Evolutionary conservation across 35 echinoderm and acorn worm species (phyloP).

Genomic region (Chiridota heheva): DNA sequence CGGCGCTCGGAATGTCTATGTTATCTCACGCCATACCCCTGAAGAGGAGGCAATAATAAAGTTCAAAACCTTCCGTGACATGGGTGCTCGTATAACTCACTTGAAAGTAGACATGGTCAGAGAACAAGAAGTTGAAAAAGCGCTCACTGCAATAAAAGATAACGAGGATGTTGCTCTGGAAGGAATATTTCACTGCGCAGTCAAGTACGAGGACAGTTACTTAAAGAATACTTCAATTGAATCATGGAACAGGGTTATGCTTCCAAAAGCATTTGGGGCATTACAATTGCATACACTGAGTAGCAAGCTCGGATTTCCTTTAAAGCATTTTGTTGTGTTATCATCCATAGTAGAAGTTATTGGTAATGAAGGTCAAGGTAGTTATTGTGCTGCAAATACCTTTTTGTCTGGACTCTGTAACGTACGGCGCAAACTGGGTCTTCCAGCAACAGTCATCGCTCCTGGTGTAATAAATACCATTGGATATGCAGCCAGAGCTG

Average conservation of each 20-base stretch:
- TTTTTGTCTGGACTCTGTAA: slow-evolving; percentile 72
- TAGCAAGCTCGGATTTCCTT: slow-evolving; percentile 69
- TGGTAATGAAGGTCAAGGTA: slow-evolving; percentile 92
- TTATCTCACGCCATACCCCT: slow-evolving; percentile 79
- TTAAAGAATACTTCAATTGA: slow-evolving; percentile 69
- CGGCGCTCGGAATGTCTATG: slow-evolving; percentile 78
- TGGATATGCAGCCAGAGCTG: slow-evolving; percentile 79
- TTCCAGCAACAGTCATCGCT: slow-evolving; percentile 87
- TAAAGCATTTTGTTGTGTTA: slow-evolving; percentile 95
- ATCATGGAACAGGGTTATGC: slow-evolving; percentile 85
- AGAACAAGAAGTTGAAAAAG: slow-evolving; percentile 85
- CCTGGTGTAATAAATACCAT: slow-evolving; percentile 87
- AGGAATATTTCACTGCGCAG: slow-evolving; percentile 96
- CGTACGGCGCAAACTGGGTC: slow-evolving; percentile 71
- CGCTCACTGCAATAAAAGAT: slow-evolving; percentile 70
- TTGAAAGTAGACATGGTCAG: slow-evolving; percentile 82
- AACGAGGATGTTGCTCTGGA: slow-evolving; percentile 84
- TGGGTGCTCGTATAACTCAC: slow-evolving; percentile 82
- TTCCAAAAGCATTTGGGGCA: slow-evolving; percentile 85
- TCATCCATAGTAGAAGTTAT: slow-evolving; percentile 95
- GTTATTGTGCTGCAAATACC: slow-evolving; percentile 79
- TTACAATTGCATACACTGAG: slow-evolving; percentile 83
- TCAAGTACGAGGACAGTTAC: slow-evolving; percentile 68
- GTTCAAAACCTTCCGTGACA: slow-evolving; percentile 86
- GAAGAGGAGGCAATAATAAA: slow-evolving; percentile 83